phyloP scores from a whole-genome alignment of 1,140 invertebrate genomes.

The Caerostris extrusa region DNA sequence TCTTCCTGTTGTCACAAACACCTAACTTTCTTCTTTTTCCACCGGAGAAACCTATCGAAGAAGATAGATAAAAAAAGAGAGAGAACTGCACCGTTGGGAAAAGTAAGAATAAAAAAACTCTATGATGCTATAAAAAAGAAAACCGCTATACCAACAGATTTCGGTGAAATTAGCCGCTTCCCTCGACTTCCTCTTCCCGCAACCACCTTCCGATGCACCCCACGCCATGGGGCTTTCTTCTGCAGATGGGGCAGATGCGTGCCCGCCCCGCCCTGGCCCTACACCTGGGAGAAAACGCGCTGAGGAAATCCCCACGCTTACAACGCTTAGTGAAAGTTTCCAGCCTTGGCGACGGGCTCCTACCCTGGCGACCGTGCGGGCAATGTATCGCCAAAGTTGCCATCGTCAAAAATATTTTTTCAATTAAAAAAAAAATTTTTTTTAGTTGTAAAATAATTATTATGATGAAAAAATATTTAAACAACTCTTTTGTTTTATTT shows the following conservation, averaged over 20 bases:
- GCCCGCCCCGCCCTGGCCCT: conserved; percentile 19
- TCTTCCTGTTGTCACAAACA: conserved; percentile 73
- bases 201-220: conserved; percentile 72
- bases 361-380: not conserved
- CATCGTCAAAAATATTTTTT: too few relatives aligned
- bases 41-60: conserved; percentile 3
- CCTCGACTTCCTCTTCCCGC: conserved; percentile 66
- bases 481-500: too few relatives aligned
- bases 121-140: conserved; percentile 51
- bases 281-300: conserved; percentile 49
- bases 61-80: conserved; percentile 71
- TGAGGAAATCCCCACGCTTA: conserved; percentile 76
- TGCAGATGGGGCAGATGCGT: conserved; percentile 54
- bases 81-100: conserved; percentile 34
- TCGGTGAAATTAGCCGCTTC: conserved; percentile 74
- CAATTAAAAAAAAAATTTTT: too few relatives aligned
- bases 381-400: not conserved
- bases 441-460: too few relatives aligned
- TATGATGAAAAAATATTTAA: too few relatives aligned
- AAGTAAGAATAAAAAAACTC: conserved; percentile 64
- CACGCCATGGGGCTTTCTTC: conserved; percentile 58
- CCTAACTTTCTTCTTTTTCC: conserved; percentile 76
- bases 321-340: conserved; percentile 71
- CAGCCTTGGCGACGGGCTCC: not conserved
- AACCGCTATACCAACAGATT: conserved; percentile 72